phyloP scores from a whole-genome alignment of 2,797 vertebrate genomes.

The Eupleurogrammus muticus region DNA sequence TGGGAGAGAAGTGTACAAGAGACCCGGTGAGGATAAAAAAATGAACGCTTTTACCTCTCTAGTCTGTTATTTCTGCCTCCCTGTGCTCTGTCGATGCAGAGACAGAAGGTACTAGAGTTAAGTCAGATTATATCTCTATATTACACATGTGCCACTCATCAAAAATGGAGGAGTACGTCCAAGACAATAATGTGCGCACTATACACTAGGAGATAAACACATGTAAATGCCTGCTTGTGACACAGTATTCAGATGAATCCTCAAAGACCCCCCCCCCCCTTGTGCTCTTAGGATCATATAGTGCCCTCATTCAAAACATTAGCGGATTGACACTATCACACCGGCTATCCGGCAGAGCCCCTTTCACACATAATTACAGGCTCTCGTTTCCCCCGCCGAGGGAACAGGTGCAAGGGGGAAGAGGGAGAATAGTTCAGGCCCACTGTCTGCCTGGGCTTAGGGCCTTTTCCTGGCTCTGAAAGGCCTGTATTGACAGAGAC shows the following conservation, averaged over 20 bases:
- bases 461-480: slow-evolving; percentile 77
- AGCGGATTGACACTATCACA: slow-evolving; percentile 82
- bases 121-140: background rate
- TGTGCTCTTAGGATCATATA: slow-evolving; percentile 58
- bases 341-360: slow-evolving; percentile 72
- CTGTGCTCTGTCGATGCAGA: background rate
- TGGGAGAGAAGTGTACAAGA: no score
- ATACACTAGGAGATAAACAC: slow-evolving; percentile 7
- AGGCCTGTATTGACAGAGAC: slow-evolving; percentile 72
- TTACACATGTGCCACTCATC: background rate
- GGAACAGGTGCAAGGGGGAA: slow-evolving; percentile 85
- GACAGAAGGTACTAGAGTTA: background rate
- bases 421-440: slow-evolving; percentile 66
- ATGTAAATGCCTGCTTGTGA: slow-evolving; percentile 43
- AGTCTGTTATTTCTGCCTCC: background rate
- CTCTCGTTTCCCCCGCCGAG: slow-evolving; percentile 84
- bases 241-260: slow-evolving; percentile 55
- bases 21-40: background rate
- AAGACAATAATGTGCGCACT: background rate
- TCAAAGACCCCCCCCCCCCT: slow-evolving; percentile 38
- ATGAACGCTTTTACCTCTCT: background rate
- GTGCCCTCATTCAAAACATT: slow-evolving; percentile 71
- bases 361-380: slow-evolving; percentile 83
- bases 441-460: slow-evolving; percentile 81
- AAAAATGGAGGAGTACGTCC: background rate